Evolutionary conservation across 2,888 invertebrate species (phyloP), one percentile per base, ranked within the genome.

Genomic region (Aphidius colemani): DNA sequence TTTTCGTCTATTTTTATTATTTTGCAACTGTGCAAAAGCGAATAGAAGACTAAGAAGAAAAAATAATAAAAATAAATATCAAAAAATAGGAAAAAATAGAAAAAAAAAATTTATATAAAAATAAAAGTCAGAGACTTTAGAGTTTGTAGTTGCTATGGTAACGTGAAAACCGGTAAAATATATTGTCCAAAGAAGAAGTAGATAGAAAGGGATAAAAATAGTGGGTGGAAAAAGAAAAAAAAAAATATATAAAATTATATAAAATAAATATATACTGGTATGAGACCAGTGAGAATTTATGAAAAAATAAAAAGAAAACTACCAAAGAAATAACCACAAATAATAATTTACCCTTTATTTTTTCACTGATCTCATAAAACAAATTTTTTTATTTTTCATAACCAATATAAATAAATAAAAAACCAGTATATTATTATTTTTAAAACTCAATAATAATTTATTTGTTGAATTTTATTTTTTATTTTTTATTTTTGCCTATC

Each of bases 81-180:
- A 55, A 11, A 10, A 40, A 13, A 13, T 13, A 13, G 13, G 61
- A 59, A 49, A 56, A 65, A 48, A n/a, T n/a, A n/a, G n/a, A n/a
- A 50, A 46, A 13, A 45, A 43, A 51, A 18, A 59, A 53, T 53
- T 41, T 48, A 57, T 57, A 71, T 73, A 66, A 68, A 65, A 44
- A 64, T 67, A 65, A 55, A 11, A 10, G 44, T 56, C 61, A 45
- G 51, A 63, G 64, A 64, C 69, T 71, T 72, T 66, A 68, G 65
- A 58, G 70, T 71, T 71, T 69, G 72, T 69, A 67, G 79, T 79
- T 74, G 74, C 78, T 72, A 78, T 78, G 71, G 78, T 68, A 76
- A 79, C 79, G 71, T 61, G 74, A 71, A 74, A 77, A 75, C 77
- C 69, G 76, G 71, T 74, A 74, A 80, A 78, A 75, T 79, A 30